Base-by-base conservation (phyloP, 2,888 invertebrate genomes). In the Andrena flavipes region DNA sequence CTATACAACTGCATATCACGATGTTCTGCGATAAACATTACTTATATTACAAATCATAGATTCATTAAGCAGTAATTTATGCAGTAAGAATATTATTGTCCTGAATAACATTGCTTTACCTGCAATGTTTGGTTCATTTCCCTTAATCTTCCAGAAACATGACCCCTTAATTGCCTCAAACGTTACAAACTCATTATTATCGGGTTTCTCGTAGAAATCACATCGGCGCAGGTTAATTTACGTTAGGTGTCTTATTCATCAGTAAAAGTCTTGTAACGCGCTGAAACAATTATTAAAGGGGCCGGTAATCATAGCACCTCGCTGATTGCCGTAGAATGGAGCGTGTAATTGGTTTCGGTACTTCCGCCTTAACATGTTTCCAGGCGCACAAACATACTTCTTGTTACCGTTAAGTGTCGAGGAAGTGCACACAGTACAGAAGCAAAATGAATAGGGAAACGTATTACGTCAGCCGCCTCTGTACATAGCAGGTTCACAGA, bases 361-460 rank as follows among this genome's bases (percentile, higher is more conserved):
- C 26, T 81, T 82, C 63, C 78, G 59, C 33, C 49, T 68, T 59
- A 3, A 49, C 35, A 73, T 59, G 42, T 20, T 42, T 71, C 33
- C 48, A 51, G 16, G 6, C 35, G n/a, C 51, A 23, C 2, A 0
- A 54, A 63, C 59, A 69, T 54, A n/a, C 20, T 29, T 10, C 6
- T 51, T 16, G 16, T 26, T 48, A 23, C 33, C 35, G 48, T 68
- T 63, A 72, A 35, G 10, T 20, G 6, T n/a, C 48, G 4, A 23
- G 56, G 7, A 56, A 65, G 10, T 20, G 23, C 29, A n/a, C 3
- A 51, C 1, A 30, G 20, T 16, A 16, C 20, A 1, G 13, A 30
- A 63, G n/a, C 10, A 20, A 49, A 49, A 7, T 20, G 56, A 59
- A 35, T 35, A 7, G 2, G 7, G 49, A 42, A 59, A 6, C 42